Base-by-base conservation (phyloP, 2,113 vertebrate species). In the Gavialis gangeticus region DNA sequence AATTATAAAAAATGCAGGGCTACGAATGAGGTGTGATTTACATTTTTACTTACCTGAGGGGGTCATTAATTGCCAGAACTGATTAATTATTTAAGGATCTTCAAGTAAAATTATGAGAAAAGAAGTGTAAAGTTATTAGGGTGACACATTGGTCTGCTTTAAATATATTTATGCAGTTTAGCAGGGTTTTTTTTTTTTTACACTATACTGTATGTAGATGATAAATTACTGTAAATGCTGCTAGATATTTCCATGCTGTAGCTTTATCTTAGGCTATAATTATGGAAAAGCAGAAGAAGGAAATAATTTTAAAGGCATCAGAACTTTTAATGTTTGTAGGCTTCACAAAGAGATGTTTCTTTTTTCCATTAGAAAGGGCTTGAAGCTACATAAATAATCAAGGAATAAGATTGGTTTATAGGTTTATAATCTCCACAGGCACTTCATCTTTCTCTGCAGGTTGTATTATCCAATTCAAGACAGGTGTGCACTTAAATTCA, bases 41-140 rank as follows among this genome's bases (percentile, higher is more conserved):
- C 86, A 90, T 96, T 94, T 94, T 93, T 22, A 77, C 75, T 91
- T 94, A 97, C 92, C 83, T 88, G 84, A 94, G 92, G 94, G 83
- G 94, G 93, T 89, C 80, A 89, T 92, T 96, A 97, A 95, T 95
- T 94, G 60, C 87, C 86, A 94, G 85, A 94, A 94, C 81, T 3
- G 2, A 62, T 94, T 94, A 83, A 88, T 94, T 96, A 94, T 95
- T 95, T 93, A 96, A 76, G 59, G 30, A 10, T 85, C 79, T 90
- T 93, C 82, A 82, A 89, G 55, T 77, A 92, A 94, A 96, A 95
- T 66, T 64, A 76, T 67, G 19, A 93, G 90, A 91, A 91, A 13
- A 73, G 62, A 34, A 58, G 54, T 79, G n/a, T 25, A 79, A 89
- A 93, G 82, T n/a, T 86, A 91, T 78, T 87, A 58, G 54, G 37